Evolutionary conservation across 2,888 invertebrate genomes (phyloP), one percentile per base, ranked within the genome.

Genomic region (Endomychus coccineus): DNA sequence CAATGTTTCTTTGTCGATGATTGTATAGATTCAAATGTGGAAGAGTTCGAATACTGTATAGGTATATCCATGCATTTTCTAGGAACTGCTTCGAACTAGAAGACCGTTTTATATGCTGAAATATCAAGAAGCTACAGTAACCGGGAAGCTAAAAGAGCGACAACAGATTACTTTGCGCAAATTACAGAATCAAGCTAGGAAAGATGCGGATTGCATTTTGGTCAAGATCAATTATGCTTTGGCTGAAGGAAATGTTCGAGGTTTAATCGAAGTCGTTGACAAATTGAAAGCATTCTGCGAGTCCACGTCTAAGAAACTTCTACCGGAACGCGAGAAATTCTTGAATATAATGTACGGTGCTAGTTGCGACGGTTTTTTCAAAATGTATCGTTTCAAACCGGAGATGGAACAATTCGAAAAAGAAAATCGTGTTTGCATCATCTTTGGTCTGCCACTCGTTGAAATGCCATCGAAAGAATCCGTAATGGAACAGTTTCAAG

Each of bases 31-130:
- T n/a, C n/a, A n/a, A n/a, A n/a, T n/a, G n/a, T n/a, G n/a, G n/a
- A n/a, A n/a, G n/a, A n/a, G n/a, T n/a, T n/a, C n/a, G n/a, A n/a
- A n/a, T n/a, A n/a, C n/a, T n/a, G n/a, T n/a, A n/a, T n/a, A n/a
- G n/a, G n/a, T n/a, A n/a, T n/a, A n/a, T n/a, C 11, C 6, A 25
- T 25, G 5, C 25, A 22, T 15, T 19, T 39, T 43, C 2, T 16
- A 56, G 53, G 64, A 70, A 41, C 51, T 68, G 5, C 45, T 71
- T 3, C 57, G 71, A 15, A 61, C 61, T 2, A 51, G 70, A 6
- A 56, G 60, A 36, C 71, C 71, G 0, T 60, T 69, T 28, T 72
- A 71, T 46, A 61, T 61, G 24, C 61, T 65, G 9, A 61, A 66
- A 39, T 68, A 59, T 34, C 58, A 59, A 37, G 62, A 63, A 41